phyloP scores from a whole-genome alignment of 2,113 vertebrate species.

The Solenodon paradoxus region DNA sequence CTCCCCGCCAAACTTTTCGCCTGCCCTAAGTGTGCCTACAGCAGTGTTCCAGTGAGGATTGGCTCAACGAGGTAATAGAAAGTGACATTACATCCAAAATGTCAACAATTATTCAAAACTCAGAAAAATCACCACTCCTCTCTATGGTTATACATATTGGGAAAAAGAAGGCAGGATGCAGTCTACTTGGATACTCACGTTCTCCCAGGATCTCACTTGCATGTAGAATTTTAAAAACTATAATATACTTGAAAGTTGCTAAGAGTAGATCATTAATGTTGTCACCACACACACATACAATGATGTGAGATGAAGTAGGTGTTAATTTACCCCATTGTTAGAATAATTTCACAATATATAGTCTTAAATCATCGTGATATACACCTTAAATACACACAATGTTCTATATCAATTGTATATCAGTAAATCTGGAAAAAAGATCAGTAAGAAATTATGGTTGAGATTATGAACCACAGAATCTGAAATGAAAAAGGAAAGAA shows the following conservation, averaged over 20 bases:
- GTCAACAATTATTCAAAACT: no score
- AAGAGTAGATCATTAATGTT: background rate
- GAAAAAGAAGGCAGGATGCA: no score
- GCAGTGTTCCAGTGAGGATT: no score
- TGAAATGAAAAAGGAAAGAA: background rate
- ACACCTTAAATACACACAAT: background rate
- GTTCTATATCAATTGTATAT: background rate
- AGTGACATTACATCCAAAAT: no score
- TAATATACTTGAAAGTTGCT: background rate
- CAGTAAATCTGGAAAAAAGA: background rate
- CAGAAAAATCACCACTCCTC: no score
- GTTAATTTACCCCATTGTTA: background rate
- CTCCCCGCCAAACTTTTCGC: no score
- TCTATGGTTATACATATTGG: no score
- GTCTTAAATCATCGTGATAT: background rate
- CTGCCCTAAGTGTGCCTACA: no score
- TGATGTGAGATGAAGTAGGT: background rate
- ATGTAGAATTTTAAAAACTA: background rate
- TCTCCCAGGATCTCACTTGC: background rate
- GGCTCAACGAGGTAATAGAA: no score
- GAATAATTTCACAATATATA: background rate
- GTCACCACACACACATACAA: background rate
- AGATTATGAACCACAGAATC: background rate
- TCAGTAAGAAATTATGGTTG: background rate
- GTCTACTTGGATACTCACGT: no score